Base-by-base conservation (phyloP, 2,113 vertebrate species). In the Nansenia antarctica region DNA sequence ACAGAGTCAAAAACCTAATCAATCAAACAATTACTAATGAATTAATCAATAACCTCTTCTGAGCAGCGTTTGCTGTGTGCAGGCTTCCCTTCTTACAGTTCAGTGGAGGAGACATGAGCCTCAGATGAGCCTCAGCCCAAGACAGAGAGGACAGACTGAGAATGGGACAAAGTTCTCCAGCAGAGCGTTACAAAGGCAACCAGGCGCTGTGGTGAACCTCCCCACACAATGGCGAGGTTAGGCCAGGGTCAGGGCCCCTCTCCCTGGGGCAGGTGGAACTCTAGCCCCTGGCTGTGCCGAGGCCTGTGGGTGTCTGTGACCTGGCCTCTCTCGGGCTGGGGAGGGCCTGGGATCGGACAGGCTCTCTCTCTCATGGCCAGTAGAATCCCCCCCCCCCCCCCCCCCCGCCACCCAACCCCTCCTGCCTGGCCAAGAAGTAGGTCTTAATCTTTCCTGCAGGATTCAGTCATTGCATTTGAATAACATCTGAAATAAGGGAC, bases 321-420 rank as follows among this genome's bases (percentile, higher is more conserved):
- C 47, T 47, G 24, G 22, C n/a, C 55, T 49, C 49, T 31, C 15
- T 4, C 14, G 45, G 35, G 49, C 63, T 27, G 27, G 35, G 60
- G 30, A 69, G 80, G 80, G 77, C 78, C 76, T 85, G 80, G 79
- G 80, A 85, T 76, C 63, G 61, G 67, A 70, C 39, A 65, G 60
- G 57, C 35, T 55, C 45, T 29, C 57, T 73, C 57, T 30, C 31
- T 42, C 55, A 61, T 35, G 61, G 29, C 27, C 70, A 58, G 47
- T 32, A 24, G 12, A 47, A 57, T 45, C 55, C 67, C 62, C 53
- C 57, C 47, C 64, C 72, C 61, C 30, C 9, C 20, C 11, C 31
- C 29, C 30, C 29, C 18, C 27, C 18, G 7, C 3, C 57, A 26
- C 24, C 20, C 24, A 24, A 5, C 24, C 24, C 24, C 6, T 31